Base-by-base conservation (phyloP, 2,797 vertebrate genomes). In the Acipenser ruthenus region DNA sequence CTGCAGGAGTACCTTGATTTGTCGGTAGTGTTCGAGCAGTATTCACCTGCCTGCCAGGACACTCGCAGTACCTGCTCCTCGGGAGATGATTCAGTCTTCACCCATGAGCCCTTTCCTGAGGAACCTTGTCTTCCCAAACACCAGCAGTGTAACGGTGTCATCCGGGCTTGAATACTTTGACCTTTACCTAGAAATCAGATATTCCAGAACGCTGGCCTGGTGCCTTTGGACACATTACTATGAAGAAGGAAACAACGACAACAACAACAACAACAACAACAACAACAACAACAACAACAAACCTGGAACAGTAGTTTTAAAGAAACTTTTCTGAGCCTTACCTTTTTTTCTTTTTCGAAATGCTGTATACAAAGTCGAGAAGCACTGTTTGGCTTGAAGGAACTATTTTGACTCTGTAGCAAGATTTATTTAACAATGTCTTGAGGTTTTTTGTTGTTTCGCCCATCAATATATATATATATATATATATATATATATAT, bases 51-150 rank as follows among this genome's bases (percentile, higher is more conserved):
- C 0, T 94, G 95, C 74, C 95, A 92, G 78, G 96, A 99, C 84
- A 94, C 93, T 8, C 93, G 93, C 86, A 97, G 95, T 83, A 95
- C 94, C 79, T 94, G 95, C 82, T 98, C 96, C 60, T 98, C 95
- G 0, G 96, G 96, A 18, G 96, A 98, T 0, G 96, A 99, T 83
- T 99, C 95, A 0, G 96, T 99, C 70, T 99, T 99, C 75, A 88
- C 94, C 80, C 95, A 96, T 47, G 96, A 99, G 79, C 88, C 94
- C 68, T 87, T 94, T 74, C 91, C 96, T 0, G 90, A 97, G 0
- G 92, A 94, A 77, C 92, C 92, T 69, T 95, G 93, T 78, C 91
- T 95, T 74, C 90, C 90, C 74, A 93, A 94, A 50, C 91, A 87
- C 73, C 89, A 86, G 0, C 83, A 92, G 66, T 85, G 85, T 68